Percentiles rank a stretch among this genome's conserved stretches.
Conservation (phyloP, 2,113 vertebrate species). For the Microcebus murinus region DNA sequence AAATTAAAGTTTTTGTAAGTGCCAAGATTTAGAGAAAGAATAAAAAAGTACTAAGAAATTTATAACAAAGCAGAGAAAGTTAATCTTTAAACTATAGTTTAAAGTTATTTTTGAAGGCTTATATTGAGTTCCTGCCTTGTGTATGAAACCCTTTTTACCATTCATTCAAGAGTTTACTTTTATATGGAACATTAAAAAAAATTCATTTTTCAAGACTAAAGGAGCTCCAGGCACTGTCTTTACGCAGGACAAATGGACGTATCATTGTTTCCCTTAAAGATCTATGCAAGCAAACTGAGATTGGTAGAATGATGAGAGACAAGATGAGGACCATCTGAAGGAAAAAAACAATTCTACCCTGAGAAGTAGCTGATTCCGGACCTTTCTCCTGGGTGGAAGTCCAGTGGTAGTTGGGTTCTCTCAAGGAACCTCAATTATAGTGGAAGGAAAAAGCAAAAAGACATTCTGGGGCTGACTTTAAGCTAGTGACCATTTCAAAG, state of each 20-base stretch:
- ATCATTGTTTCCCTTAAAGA: background rate
- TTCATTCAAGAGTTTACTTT: background rate
- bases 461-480: background rate
- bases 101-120: background rate
- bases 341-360: background rate
- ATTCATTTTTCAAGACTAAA: background rate
- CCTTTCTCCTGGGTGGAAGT: background rate
- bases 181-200: background rate
- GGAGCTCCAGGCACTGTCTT: background rate
- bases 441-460: background rate
- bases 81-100: background rate
- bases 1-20: conserved; percentile 18
- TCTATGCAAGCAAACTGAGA: background rate
- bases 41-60: background rate
- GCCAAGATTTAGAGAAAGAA: background rate
- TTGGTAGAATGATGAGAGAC: background rate
- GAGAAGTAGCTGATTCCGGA: background rate
- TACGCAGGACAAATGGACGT: background rate
- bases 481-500: background rate
- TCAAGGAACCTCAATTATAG: background rate
- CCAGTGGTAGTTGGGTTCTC: background rate
- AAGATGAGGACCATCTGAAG: background rate
- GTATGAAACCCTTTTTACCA: background rate
- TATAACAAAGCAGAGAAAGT: background rate
- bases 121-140: background rate